phyloP scores from a whole-genome alignment of 2,888 invertebrate genomes.

The Agrochola macilenta region DNA sequence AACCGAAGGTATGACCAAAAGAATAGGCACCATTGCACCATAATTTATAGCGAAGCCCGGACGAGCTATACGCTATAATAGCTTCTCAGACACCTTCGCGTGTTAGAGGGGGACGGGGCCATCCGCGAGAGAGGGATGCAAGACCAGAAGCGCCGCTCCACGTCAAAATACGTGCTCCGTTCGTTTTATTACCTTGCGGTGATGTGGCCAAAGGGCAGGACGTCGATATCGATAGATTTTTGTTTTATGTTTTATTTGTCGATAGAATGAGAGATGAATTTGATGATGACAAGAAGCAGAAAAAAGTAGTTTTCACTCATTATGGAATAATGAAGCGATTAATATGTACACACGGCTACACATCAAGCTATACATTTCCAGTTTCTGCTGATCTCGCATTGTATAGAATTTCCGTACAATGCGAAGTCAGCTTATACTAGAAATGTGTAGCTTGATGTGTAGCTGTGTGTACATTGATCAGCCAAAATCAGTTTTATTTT shows the following conservation, averaged over 20 bases:
- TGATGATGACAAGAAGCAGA: background rate
- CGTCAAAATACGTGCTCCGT: slow-evolving; percentile 91
- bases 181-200: slow-evolving; percentile 89
- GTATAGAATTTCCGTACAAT: no score
- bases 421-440: no score
- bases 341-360: no score
- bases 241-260: slow-evolving; percentile 18
- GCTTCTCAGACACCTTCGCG: slow-evolving; percentile 86
- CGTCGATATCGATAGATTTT: slow-evolving; percentile 77
- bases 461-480: background rate
- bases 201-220: slow-evolving; percentile 65
- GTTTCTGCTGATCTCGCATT: no score
- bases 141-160: slow-evolving; percentile 90
- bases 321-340: background rate
- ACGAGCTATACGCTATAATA: slow-evolving; percentile 87
- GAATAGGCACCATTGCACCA: slow-evolving; percentile 88
- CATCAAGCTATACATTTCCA: no score
- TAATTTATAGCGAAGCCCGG: slow-evolving; percentile 87
- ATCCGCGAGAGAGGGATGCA: slow-evolving; percentile 76
- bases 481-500: background rate
- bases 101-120: slow-evolving; percentile 77
- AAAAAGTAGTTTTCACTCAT: background rate
- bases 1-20: slow-evolving; percentile 80
- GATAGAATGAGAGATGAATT: background rate
- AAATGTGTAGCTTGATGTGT: no score